Base-by-base conservation (phyloP, 2,797 vertebrate genomes). In the Xenentodon cancila region DNA sequence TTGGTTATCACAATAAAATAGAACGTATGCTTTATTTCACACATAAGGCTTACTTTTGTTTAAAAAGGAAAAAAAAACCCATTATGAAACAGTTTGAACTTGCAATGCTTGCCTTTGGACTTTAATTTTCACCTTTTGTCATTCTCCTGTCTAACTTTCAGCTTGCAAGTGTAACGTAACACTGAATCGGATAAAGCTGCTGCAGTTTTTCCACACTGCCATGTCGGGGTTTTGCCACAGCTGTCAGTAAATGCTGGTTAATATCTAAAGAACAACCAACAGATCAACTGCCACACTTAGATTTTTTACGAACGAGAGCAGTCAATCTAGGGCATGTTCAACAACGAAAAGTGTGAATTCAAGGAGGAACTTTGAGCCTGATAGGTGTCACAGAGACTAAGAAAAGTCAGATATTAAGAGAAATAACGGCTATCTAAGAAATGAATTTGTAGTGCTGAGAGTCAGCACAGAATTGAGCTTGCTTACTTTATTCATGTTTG, bases 231-330 rank as follows among this genome's bases (percentile, higher is more conserved):
- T 64, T 45, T 46, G 15, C 7, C 47, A 49, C 55, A 58, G 52
- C 20, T 64, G 64, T 59, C 46, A 56, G 22, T 44, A 42, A 73
- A 64, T 56, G 61, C 44, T 64, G 52, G 47, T 59, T 64, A 45
- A 44, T 43, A 19, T 40, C 21, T 13, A 4, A 37, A 52, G 34
- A 2, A 4, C 34, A 25, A 12, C 9, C 18, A 7, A 22, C 9
- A 34, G 34, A 37, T 37, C 12, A 37, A 37, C 34, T 4, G 11
- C 34, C 34, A 5, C 34, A 37, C 34, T 9, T 2, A 11, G 34
- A 12, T 3, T 27, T 27, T 27, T 3, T 7, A 37, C 12, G 34
- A 37, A 13, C 1, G 12, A 13, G 34, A 37, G 11, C 34, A 37
- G 9, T 9, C 34, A 37, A 37, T 5, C 2, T 37, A 37, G 34